Conservation (phyloP, 2,797 vertebrate genomes). For the Pygocentrus nattereri region DNA sequence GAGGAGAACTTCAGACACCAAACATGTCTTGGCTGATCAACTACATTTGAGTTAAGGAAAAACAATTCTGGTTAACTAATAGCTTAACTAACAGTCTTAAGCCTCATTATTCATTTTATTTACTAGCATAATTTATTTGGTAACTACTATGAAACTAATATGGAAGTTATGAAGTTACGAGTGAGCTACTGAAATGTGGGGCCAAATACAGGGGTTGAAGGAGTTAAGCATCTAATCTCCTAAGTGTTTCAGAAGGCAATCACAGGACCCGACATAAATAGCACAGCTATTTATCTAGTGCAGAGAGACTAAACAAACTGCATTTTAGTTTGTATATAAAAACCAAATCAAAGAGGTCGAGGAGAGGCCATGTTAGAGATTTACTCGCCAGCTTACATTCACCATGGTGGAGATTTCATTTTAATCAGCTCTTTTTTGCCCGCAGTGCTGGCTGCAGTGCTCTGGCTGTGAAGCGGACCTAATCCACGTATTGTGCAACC, state of each 20-base stretch:
- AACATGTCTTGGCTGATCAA: no score
- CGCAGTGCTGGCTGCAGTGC: constrained; percentile 38
- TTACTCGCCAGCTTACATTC: constrained; percentile 50
- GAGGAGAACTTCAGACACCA: no score
- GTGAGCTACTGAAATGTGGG: background rate
- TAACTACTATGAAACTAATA: background rate
- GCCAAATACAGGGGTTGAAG: background rate
- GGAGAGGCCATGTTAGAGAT: constrained; percentile 51
- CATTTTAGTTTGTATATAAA: constrained; percentile 20
- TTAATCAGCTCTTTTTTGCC: constrained; percentile 42
- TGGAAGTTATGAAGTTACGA: background rate
- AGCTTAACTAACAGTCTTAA: no score
- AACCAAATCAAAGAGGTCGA: constrained; percentile 36
- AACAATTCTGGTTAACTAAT: no score
- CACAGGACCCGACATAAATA: constrained; percentile 48
- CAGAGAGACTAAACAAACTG: constrained; percentile 36
- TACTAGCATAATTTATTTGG: background rate
- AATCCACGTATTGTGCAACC: constrained; percentile 49
- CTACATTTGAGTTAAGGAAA: no score
- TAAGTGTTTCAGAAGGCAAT: constrained; percentile 27
- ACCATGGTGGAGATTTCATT: constrained; percentile 46
- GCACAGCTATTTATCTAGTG: constrained; percentile 22
- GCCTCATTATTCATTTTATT: background rate
- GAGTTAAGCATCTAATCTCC: constrained; percentile 20
- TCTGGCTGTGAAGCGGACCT: constrained; percentile 44